Base-by-base conservation (phyloP, 2,797 vertebrate species). In the Loris lydekkerianus region DNA sequence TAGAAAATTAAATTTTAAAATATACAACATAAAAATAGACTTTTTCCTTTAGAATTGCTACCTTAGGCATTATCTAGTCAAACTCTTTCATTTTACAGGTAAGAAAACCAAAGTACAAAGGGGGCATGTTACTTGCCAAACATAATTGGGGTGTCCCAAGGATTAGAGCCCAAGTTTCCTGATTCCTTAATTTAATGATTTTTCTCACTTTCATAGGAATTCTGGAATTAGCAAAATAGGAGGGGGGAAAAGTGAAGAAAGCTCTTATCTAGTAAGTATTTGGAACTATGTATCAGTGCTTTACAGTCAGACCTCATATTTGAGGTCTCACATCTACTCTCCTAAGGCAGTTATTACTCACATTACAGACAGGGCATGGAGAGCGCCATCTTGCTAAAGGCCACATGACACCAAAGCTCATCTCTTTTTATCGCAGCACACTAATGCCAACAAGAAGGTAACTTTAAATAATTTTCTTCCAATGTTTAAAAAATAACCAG, bases 1-100 rank as follows among this genome's bases (percentile, higher is more conserved):
- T 94, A n/a, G 61, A 95, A 96, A 96, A 84, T 88, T 90, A 87
- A 2, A 86, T 37, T 84, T 40, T 88, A 92, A 92, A 82, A 87
- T 53, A 13, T 87, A 91, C 86, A 86, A 70, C 18, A 89, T 40
- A 91, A 93, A 61, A 81, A 58, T 10, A 43, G n/a, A 58, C 7
- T n/a, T 89, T 76, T 65, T 70, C 14, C 81, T 93, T 89, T 89
- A 95, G 56, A 86, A 91, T 1, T 91, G 49, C 63, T 60, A 94
- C 58, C 23, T 67, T 49, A 85, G n/a, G 56, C 4, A 81, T 61
- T 61, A 17, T 78, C 15, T 58, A 78, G n/a, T 89, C 49, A 87
- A 96, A 87, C 27, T 18, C 43, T 7, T 81, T 76, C 37, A 91
- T 25, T 96, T 87, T 58, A 94, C 5, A 93, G 49, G 31, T 10